Evolutionary conservation across 2,888 invertebrate genomes (phyloP), one percentile per base, ranked within the genome.

Genomic region (Drosophila seclusa): DNA sequence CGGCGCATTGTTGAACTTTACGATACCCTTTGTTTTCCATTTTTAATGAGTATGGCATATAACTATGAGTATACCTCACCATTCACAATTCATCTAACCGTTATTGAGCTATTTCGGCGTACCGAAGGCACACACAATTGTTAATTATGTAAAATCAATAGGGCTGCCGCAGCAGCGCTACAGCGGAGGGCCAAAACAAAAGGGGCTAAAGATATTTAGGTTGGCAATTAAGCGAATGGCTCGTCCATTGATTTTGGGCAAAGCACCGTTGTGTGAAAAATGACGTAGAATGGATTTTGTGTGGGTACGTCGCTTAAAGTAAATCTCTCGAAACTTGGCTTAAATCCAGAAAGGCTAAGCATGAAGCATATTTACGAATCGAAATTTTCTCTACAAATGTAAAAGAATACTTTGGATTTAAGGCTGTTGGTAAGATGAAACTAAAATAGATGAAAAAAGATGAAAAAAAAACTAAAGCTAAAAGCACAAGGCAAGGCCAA

Each of bases 81-180:
- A 21, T 21, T 29, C 36, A 21, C n/a, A 7, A 24, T 10, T 57
- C 21, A 54, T 48, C 52, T 31, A 57, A 27, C 54, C 48, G 31
- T 65, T 42, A 57, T 71, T 75, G 64, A 67, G 67, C 76, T 72
- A 84, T 68, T 83, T 72, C 36, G 49, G 60, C 53, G 53, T 48
- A 60, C 34, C 64, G 55, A 63, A 76, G 68, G 36, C 24, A 71
- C 68, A 72, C 63, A 73, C 69, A 71, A 64, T 62, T 70, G 71
- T 83, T 76, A 80, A 83, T 88, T 83, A 83, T 75, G 79, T 73
- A 83, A 86, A 86, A 85, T 88, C 87, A 80, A 84, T 84, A 86
- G 61, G 59, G 21, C 55, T 53, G 42, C 45, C 42, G 31, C 61
- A 59, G 27, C 27, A 32, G 29, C 18, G 29, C n/a, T 11, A 29